A percentile compares a stretch with the other conserved stretches of the same genome.
Conservation (phyloP, 2,797 vertebrate genomes). For the Sebastolobus altivelis region DNA sequence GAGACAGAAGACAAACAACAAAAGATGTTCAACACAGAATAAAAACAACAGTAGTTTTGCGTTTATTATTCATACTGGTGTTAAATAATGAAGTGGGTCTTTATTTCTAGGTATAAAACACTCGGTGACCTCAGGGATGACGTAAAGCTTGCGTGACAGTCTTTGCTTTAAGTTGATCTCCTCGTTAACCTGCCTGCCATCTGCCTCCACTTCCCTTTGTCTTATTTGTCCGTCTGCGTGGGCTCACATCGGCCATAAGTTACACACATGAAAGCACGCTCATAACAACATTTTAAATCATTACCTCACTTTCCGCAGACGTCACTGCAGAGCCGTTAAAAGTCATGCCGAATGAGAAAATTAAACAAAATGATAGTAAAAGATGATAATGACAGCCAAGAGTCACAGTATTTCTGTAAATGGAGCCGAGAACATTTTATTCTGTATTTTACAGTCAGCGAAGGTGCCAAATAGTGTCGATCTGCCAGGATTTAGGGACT, state of each 20-base stretch:
- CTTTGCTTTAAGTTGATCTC: constrained; percentile 15
- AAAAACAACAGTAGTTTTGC: constrained; percentile 24
- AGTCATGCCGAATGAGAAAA: constrained; percentile 36
- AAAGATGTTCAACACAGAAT: constrained; percentile 15
- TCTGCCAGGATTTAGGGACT: constrained; percentile 27
- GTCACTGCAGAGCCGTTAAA: constrained; percentile 49
- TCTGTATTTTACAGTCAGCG: constrained; percentile 36
- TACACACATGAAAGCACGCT: neutral
- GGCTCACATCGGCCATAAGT: neutral
- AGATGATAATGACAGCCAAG: constrained; percentile 47
- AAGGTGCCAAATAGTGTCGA: neutral
- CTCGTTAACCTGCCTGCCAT: neutral
- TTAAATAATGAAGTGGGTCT: constrained; percentile 64
- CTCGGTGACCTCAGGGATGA: constrained; percentile 6
- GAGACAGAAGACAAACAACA: neutral
- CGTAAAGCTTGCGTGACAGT: constrained; percentile 59
- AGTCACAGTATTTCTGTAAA: constrained; percentile 30
- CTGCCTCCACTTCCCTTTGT: constrained; percentile 8
- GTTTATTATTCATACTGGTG: constrained; percentile 61
- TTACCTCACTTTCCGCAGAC: constrained; percentile 47
- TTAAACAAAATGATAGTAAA: constrained; percentile 60
- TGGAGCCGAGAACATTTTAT: constrained; percentile 12
- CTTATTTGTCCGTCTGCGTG: neutral
- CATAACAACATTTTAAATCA: neutral
- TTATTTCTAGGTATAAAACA: constrained; percentile 62